Conservation (phyloP, 2,113 vertebrate species). For the Podilymbus podiceps region DNA sequence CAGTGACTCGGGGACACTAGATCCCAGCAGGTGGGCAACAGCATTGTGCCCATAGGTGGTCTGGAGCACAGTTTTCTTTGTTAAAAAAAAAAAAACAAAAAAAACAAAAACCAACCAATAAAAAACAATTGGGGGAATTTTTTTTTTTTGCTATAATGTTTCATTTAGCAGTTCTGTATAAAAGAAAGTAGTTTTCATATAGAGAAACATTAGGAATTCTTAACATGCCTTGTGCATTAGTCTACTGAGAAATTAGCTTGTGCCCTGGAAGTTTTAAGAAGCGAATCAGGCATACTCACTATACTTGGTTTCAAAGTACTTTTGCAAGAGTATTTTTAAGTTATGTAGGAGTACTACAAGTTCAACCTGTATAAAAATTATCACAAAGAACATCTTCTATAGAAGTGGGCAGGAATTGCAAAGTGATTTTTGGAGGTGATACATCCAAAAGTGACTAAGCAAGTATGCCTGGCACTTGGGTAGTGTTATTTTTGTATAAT, state of each 20-base stretch:
- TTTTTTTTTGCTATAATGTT: neutral
- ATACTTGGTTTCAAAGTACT: neutral
- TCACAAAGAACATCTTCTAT: neutral
- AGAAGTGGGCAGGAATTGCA: neutral
- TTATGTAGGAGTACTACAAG: neutral
- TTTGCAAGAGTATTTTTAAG: slow-evolving; percentile 21
- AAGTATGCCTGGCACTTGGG: neutral
- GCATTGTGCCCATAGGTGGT: neutral
- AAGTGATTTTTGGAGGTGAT: neutral
- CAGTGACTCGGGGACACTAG: neutral
- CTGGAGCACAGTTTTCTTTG: neutral
- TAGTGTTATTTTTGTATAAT: neutral
- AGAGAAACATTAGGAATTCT: neutral
- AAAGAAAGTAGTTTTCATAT: neutral
- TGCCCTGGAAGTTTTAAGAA: neutral
- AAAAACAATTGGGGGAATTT: neutral
- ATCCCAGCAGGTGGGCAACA: neutral
- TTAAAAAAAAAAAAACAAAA: too few species aligned
- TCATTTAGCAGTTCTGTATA: neutral
- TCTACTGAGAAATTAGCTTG: neutral
- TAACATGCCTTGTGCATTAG: neutral
- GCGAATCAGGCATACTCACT: neutral
- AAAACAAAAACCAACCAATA: too few species aligned
- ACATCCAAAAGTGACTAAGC: neutral
- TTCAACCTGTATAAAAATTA: neutral